These are phyloP conservation scores for Diachrysia chrysitis DNA, from an alignment of 2,888 invertebrate genomes.

Conservation along the genomic window DNA sequence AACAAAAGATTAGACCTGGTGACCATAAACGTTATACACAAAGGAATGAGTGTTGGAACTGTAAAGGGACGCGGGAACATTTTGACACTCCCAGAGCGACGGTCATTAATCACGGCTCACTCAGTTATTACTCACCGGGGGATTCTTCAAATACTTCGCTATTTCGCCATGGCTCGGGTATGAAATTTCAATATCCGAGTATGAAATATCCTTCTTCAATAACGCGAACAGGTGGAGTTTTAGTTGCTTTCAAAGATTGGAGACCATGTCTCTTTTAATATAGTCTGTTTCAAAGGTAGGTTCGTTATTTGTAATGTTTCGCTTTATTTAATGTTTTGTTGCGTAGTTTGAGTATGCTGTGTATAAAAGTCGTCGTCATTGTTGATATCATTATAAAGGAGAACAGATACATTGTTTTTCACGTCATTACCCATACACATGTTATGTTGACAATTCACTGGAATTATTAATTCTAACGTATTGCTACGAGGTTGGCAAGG, in stretches of 20 bases:
- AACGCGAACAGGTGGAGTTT: slow-evolving; percentile 25
- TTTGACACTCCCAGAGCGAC: slow-evolving; percentile 52
- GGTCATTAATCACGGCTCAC: slow-evolving; percentile 62
- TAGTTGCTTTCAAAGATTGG: slow-evolving; percentile 28
- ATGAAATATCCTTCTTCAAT: slow-evolving; percentile 47
- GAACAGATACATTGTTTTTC: slow-evolving; percentile 16
- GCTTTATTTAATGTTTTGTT: background rate
- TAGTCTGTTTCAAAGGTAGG: background rate
- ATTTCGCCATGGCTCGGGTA: slow-evolving; percentile 42
- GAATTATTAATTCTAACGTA: slow-evolving; percentile 49
- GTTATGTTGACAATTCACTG: slow-evolving; percentile 29
- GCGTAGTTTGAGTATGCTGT: background rate
- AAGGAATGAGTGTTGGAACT: slow-evolving; percentile 46
- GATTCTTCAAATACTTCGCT: slow-evolving; percentile 54
- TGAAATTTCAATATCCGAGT: slow-evolving; percentile 51
- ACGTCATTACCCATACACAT: slow-evolving; percentile 31
- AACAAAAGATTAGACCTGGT: slow-evolving; percentile 42
- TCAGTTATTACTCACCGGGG: slow-evolving; percentile 59
- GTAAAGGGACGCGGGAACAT: slow-evolving; percentile 51
- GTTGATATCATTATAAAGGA: slow-evolving; percentile 14
- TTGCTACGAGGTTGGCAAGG: slow-evolving; percentile 47
- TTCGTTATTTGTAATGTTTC: background rate
- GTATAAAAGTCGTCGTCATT: background rate
- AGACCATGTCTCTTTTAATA: slow-evolving; percentile 18
- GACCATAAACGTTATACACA: slow-evolving; percentile 56